phyloP scores from a whole-genome alignment of 2,113 vertebrate genomes.

The Hystrix brachyura region DNA sequence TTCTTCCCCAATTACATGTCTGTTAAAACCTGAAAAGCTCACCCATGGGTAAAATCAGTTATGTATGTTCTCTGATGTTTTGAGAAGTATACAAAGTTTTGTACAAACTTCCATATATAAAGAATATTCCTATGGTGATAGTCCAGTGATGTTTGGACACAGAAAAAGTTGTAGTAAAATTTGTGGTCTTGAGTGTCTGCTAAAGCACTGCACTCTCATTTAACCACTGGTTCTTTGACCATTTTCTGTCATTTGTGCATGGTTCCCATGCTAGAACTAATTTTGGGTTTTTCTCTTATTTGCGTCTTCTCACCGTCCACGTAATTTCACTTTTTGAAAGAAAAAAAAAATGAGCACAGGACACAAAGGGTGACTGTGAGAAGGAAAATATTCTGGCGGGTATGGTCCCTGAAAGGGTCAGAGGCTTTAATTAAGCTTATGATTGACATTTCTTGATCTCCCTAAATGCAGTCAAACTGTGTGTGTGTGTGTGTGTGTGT shows the following conservation, averaged over 20 bases:
- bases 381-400: constrained; percentile 2
- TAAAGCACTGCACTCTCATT: background rate
- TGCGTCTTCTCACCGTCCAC: background rate
- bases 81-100: background rate
- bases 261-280: constrained; percentile 27
- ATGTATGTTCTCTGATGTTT: constrained; percentile 20
- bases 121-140: background rate
- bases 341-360: constrained; percentile 40
- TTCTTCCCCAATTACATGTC: constrained; percentile 34
- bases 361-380: constrained; percentile 43
- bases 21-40: constrained; percentile 58
- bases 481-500: background rate
- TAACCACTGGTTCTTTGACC: background rate
- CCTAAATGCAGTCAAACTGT: constrained; percentile 59
- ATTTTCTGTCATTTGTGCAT: background rate
- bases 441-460: constrained; percentile 71
- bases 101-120: background rate
- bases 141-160: background rate
- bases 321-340: constrained; percentile 47
- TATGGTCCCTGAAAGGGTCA: background rate
- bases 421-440: constrained; percentile 56
- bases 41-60: constrained; percentile 1
- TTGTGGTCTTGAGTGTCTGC: background rate
- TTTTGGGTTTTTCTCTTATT: constrained; percentile 42
- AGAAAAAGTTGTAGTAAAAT: background rate